Evolutionary conservation across 2,797 vertebrate genomes (phyloP), one percentile per base, ranked within the genome.

Genomic region (Malurus splendens): DNA sequence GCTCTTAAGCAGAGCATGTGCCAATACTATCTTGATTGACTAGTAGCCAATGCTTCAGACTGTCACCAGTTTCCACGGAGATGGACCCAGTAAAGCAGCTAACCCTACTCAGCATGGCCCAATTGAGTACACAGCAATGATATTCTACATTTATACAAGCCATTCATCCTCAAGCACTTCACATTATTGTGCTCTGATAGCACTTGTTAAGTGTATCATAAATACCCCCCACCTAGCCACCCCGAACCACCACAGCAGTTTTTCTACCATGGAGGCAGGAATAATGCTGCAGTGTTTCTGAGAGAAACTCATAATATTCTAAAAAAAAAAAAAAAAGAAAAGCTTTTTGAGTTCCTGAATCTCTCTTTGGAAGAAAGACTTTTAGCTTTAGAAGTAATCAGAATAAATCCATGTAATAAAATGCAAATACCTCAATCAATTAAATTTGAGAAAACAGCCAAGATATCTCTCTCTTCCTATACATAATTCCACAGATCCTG

Each of bases 31-130:
- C 65, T 61, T 51, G 82, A 77, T 92, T 74, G 87, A 87, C 59
- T 38, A 89, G 59, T 44, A 65, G 64, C 48, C 67, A 42, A 42
- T 79, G 45, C 30, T 48, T 48, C 20, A 36, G 27, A 6, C 57
- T 55, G 54, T 23, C 67, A 55, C 62, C 48, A 30, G 78, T 91
- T 92, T 92, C 95, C 90, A 87, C 5, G 3, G 83, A 93, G 87
- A 90, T 12, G 74, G 52, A 72, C 41, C 64, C 48, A 39, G 56
- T 83, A 91, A 89, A 75, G 55, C 76, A 86, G 64, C 65, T 62
- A 38, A 48, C 36, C 62, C 75, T 75, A 28, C 77, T 77, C 65
- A 52, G 64, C 19, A n/a, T 28, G 32, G 57, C 56, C 66, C 80
- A 87, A 19, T 10, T 74, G 66, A 85, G 75, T 39, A 59, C n/a